Evolutionary conservation across 2,888 invertebrate species (phyloP), one percentile per base, ranked within the genome.

Genomic region (Drosophila greeni): DNA sequence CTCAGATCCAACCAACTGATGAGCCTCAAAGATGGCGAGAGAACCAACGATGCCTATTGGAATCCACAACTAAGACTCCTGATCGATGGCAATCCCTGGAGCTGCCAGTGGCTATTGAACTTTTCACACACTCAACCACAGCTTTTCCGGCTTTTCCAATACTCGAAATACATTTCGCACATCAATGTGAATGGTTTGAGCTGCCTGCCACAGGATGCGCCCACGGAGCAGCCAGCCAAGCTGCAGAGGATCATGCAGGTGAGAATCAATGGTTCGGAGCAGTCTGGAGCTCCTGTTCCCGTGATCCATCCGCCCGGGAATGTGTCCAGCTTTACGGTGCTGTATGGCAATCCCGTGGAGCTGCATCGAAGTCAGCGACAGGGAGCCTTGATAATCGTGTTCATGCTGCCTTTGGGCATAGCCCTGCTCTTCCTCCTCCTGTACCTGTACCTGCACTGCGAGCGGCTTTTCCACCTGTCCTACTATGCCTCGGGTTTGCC

Each of bases 171-270:
- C 40, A 87, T 88, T 49, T 86, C 87, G 6, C 86, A 86, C 62
- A 87, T 88, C 33, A 88, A 88, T 75, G 88, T 88, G 0, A 88
- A 88, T 58, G 88, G 88, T 0, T 56, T 88, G 12, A 86, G 86
- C 26, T 88, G 88, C 26, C 47, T n/a, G 16, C 83, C 86, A 0
- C 80, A 66, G n/a, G 51, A 72, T 12, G 53, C 52, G 3, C 5
- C 39, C 0, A 42, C 33, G 18, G 12, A 49, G 8, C 36, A 12
- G 6, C 45, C 62, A 0, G 31, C 52, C 39, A 61, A 39, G n/a
- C 18, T 20, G 23, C 33, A 26, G 0, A 45, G 62, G 26, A 64
- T 64, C 9, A 64, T 36, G 23, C 43, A 51, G 23, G 62, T 47
- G 5, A n/a, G 39, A 24, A 31, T 23, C 9, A 42, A 37, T 14